A percentile compares a stretch with the other conserved stretches of the same genome.
phyloP scores from a whole-genome alignment of 2,797 vertebrate genomes.

The Microctenopoma steveboyesi region DNA sequence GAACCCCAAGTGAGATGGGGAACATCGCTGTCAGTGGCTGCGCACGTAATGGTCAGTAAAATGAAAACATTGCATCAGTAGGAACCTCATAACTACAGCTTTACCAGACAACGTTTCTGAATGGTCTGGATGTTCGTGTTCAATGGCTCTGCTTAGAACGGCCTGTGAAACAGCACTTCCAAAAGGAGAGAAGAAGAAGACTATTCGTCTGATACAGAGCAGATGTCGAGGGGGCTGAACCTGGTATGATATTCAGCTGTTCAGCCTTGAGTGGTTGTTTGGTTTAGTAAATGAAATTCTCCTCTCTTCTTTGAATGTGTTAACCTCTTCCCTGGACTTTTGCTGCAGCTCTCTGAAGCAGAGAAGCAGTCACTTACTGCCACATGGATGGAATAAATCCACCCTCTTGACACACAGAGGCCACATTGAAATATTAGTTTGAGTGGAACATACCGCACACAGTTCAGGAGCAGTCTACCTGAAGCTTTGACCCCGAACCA shows the following conservation, averaged over 20 bases:
- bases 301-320: constrained; percentile 14
- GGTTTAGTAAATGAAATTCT: constrained; percentile 32
- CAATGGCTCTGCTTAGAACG: background rate
- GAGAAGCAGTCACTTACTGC: background rate
- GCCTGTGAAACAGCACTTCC: background rate
- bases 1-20: constrained; percentile 22
- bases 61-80: constrained; percentile 23
- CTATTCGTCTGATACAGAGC: constrained; percentile 29
- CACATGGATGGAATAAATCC: constrained; percentile 16
- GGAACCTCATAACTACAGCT: background rate
- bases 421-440: background rate
- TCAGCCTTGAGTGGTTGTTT: constrained; percentile 36
- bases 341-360: background rate
- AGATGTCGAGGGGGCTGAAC: constrained; percentile 27
- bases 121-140: background rate
- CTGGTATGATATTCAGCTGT: constrained; percentile 34
- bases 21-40: constrained; percentile 10
- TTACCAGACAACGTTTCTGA: too few species aligned
- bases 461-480: background rate
- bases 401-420: background rate
- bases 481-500: background rate
- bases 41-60: constrained; percentile 14
- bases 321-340: constrained; percentile 26
- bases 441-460: background rate
- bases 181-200: background rate